Base-by-base conservation (phyloP, 2,797 vertebrate genomes). In the Craterocephalus amniculus region DNA sequence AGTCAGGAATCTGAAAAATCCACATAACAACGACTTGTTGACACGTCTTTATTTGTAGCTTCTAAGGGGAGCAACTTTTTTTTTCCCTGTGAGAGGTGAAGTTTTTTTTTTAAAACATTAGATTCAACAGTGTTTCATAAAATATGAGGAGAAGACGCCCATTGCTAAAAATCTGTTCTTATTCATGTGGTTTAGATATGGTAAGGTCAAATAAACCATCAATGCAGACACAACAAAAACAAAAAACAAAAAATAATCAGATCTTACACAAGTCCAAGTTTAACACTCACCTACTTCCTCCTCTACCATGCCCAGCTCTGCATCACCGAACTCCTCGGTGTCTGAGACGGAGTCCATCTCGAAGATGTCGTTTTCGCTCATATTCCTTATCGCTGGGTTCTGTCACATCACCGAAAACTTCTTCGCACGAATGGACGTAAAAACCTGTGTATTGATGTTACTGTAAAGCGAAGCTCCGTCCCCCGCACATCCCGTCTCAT, bases 331-430 rank as follows among this genome's bases (percentile, higher is more conserved):
- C 20, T 89, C 89, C 4, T 83, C 83, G 0, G 40, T 38, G 2
- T 89, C 91, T 1, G 70, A 71, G n/a, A 86, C 1, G 1, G 81
- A 88, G 64, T 93, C 92, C 91, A 91, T 88, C 84, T 93, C 90
- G 1, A 73, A 31, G 20, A 81, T 85, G 56, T 91, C 83, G 85
- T 83, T 83, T 1, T 73, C 55, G 65, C 66, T 85, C 88, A 91
- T 93, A 0, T 22, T 81, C 43, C 58, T 29, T 0, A 13, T 27
- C 22, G 12, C 16, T 7, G 29, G 2, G 1, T 45, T 4, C 54
- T 24, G 13, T 62, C 63, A 35, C 72, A 80, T 70, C 51, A 59
- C 31, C 2, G 18, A 8, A 24, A 4, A 7, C 52, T 4, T n/a
- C 1, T 1, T 36, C 63, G 26, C 71, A 80, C 58, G 38, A 59